Evolutionary conservation across 2,888 invertebrate species (phyloP).

Genomic region (Drosophila fungiperda): DNA sequence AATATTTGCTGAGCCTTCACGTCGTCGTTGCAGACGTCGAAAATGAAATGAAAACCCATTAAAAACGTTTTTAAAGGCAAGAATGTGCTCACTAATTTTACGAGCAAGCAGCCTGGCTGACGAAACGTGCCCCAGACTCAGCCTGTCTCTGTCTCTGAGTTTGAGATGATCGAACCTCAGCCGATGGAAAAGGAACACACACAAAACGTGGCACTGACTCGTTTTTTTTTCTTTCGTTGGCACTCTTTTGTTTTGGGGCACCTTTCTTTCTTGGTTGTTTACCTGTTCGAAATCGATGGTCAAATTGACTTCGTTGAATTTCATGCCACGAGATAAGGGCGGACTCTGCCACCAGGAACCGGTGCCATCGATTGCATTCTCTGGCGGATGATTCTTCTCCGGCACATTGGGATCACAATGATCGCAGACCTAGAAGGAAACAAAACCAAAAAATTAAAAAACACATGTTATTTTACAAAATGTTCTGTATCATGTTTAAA

Average conservation of each 20-base stretch:
- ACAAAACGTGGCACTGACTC: constrained; percentile 59
- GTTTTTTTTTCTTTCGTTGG: constrained; percentile 7
- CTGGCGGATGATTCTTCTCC: constrained; percentile 93
- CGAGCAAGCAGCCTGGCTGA: constrained; percentile 50
- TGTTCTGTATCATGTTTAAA: constrained; percentile 30
- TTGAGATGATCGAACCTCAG: constrained; percentile 44
- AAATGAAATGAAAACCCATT: constrained; percentile 74
- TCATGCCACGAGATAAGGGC: constrained; percentile 97
- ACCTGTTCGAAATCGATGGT: constrained; percentile 99
- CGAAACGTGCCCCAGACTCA: constrained; percentile 29
- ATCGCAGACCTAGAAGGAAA: constrained; percentile 92
- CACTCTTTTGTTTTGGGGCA: constrained; percentile 37
- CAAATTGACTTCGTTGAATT: constrained; percentile 98
- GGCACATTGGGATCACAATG: constrained; percentile 92
- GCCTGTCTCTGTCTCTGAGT: constrained; percentile 24
- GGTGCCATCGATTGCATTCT: constrained; percentile 97
- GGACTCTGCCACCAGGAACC: constrained; percentile 99
- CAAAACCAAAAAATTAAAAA: constrained; percentile 18
- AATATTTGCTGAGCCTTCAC: constrained; percentile 52
- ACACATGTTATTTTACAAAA: constrained; percentile 52
- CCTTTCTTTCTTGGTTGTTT: constrained; percentile 71
- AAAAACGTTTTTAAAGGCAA: constrained; percentile 62
- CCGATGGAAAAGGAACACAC: constrained; percentile 43
- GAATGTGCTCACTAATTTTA: constrained; percentile 57
- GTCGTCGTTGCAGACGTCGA: constrained; percentile 37